phyloP scores from a whole-genome alignment of 2,797 vertebrate species.

The Chaetophractus vellerosus region DNA sequence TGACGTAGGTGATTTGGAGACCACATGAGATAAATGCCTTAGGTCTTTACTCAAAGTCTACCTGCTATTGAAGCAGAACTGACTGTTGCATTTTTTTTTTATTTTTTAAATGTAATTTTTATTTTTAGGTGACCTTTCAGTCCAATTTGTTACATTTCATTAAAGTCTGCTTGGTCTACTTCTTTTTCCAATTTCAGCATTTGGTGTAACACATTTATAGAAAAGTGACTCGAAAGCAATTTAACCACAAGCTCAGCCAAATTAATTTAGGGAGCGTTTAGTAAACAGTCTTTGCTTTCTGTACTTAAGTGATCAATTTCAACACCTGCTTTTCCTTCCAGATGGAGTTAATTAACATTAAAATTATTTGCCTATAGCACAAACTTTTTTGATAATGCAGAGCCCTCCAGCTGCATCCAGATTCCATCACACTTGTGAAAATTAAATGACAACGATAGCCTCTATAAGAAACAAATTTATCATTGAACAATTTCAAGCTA shows the following conservation, averaged over 20 bases:
- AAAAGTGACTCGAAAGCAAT: constrained; percentile 82
- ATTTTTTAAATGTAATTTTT: constrained; percentile 74
- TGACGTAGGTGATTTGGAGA: constrained; percentile 41
- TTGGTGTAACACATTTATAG: constrained; percentile 77
- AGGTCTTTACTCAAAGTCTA: constrained; percentile 26
- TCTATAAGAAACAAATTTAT: constrained; percentile 12
- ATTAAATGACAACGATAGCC: constrained; percentile 67
- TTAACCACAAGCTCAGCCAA: constrained; percentile 79
- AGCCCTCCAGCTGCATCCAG: constrained; percentile 75
- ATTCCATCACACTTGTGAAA: constrained; percentile 58
- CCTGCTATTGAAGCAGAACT: constrained; percentile 58
- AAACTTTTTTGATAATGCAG: constrained; percentile 71
- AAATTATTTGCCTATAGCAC: constrained; percentile 81
- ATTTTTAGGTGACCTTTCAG: constrained; percentile 80
- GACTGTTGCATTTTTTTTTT: constrained; percentile 21
- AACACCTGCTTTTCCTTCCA: constrained; percentile 86
- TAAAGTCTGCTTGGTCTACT: constrained; percentile 77
- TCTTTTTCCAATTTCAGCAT: constrained; percentile 79
- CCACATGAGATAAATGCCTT: not conserved
- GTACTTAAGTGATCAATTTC: constrained; percentile 84
- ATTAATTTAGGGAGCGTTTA: constrained; percentile 85
- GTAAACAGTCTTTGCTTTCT: constrained; percentile 85
- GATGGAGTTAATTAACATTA: constrained; percentile 87
- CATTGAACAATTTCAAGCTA: constrained; percentile 39
- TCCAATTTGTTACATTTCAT: constrained; percentile 78